phyloP scores from a whole-genome alignment of 1,140 invertebrate species.

The Solenopsis fugax region DNA sequence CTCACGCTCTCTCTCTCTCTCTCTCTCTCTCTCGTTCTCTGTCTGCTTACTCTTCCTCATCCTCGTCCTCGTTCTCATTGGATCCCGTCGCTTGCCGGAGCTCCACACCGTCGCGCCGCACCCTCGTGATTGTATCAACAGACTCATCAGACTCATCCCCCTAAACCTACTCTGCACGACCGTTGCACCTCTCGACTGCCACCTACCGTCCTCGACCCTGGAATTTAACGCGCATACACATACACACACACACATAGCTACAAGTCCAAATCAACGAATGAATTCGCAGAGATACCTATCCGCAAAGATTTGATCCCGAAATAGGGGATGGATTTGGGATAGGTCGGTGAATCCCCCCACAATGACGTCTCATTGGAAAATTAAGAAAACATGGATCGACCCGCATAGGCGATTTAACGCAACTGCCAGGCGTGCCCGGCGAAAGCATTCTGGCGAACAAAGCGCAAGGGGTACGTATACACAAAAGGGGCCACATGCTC shows the following conservation, averaged over 20 bases:
- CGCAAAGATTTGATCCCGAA: not conserved
- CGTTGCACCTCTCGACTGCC: constrained; percentile 70
- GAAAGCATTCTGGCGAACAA: not conserved
- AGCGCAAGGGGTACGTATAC: constrained; percentile 53
- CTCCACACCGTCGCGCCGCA: constrained; percentile 50
- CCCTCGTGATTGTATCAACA: constrained; percentile 83
- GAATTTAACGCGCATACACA: constrained; percentile 64
- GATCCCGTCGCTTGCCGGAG: constrained; percentile 51
- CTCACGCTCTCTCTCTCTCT: constrained; percentile 38
- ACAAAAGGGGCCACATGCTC: constrained; percentile 71
- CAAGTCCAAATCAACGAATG: constrained; percentile 30
- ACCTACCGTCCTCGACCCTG: constrained; percentile 67
- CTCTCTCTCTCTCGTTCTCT: constrained; percentile 16
- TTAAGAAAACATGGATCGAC: constrained; percentile 76
- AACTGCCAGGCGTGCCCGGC: constrained; percentile 60
- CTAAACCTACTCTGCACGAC: constrained; percentile 64
- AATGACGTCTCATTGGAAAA: constrained; percentile 67
- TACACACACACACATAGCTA: too few relatives aligned
- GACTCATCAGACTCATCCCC: constrained; percentile 82
- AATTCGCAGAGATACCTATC: constrained; percentile 4
- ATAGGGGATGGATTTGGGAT: constrained; percentile 47
- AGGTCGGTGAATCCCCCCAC: constrained; percentile 43
- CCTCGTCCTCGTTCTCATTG: constrained; percentile 69
- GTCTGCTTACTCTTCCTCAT: constrained; percentile 25
- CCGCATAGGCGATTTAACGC: constrained; percentile 73